These are phyloP conservation scores for Acanthosepion esculentum DNA, from an alignment of 2,888 invertebrate species.

Conservation along the genomic window DNA sequence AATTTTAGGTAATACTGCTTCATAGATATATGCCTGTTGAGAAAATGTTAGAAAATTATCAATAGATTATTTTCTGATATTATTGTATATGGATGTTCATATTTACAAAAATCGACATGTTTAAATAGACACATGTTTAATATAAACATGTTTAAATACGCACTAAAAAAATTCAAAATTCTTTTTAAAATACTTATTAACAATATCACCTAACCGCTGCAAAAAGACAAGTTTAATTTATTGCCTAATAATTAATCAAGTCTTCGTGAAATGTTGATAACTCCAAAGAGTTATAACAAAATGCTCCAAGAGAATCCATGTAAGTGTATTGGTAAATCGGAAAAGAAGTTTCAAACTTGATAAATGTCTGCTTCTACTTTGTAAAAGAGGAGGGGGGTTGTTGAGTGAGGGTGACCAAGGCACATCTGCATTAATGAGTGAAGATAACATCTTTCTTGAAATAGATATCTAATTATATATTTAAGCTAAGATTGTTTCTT, in stretches of 20 bases:
- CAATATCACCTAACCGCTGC: too few relatives aligned
- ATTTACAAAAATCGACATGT: too few relatives aligned
- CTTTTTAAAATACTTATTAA: too few relatives aligned
- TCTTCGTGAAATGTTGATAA: neutral
- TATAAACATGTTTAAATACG: too few relatives aligned
- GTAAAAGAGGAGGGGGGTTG: neutral
- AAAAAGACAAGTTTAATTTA: neutral
- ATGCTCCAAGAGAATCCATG: neutral
- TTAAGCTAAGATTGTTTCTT: neutral
- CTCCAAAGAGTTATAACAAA: neutral
- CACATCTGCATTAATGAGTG: neutral
- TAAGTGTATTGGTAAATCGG: neutral
- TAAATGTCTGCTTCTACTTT: neutral
- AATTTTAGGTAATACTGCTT: too few relatives aligned
- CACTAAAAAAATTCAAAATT: too few relatives aligned
- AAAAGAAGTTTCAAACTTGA: neutral
- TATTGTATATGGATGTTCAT: too few relatives aligned
- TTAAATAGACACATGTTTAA: too few relatives aligned
- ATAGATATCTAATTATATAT: conserved; percentile 16
- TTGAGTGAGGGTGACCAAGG: neutral
- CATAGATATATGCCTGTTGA: too few relatives aligned
- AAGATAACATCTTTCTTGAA: neutral
- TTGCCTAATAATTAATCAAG: conserved; percentile 33
- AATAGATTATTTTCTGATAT: too few relatives aligned
- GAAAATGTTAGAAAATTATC: too few relatives aligned